phyloP scores from a whole-genome alignment of 2,888 invertebrate species.

The Ophonus ardosiacus region DNA sequence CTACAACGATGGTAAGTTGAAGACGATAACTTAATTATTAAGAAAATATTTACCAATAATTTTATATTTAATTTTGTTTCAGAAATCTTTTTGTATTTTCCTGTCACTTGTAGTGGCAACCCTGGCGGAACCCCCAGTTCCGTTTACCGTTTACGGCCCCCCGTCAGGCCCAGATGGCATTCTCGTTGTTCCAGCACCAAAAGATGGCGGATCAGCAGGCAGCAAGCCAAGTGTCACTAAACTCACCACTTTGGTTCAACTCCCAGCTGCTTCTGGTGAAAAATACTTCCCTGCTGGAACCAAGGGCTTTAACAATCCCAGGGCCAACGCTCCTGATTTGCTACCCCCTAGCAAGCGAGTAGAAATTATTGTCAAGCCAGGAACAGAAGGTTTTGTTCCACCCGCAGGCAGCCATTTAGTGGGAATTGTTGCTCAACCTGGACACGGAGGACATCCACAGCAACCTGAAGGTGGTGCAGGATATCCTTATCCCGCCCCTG shows the following conservation, averaged over 20 bases:
- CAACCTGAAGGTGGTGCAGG: not conserved
- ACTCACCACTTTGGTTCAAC: constrained; percentile 52
- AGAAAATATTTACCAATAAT: not conserved
- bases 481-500: constrained; percentile 20
- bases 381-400: not conserved
- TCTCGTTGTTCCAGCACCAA: too few relatives aligned
- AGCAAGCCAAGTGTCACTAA: constrained; percentile 33
- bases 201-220: not conserved
- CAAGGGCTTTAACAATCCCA: constrained; percentile 42
- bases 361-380: constrained; percentile 47
- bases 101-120: constrained; percentile 2
- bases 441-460: not conserved
- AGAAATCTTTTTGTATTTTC: constrained; percentile 16
- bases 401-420: not conserved
- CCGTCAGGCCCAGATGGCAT: too few relatives aligned
- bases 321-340: constrained; percentile 5
- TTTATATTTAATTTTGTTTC: constrained; percentile 16
- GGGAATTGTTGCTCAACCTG: not conserved
- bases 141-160: too few relatives aligned
- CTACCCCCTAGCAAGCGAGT: constrained; percentile 50
- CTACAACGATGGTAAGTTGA: constrained; percentile 57
- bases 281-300: constrained; percentile 60
- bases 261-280: constrained; percentile 52
- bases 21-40: not conserved
- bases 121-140: not conserved